Base-by-base conservation (phyloP, 2,113 vertebrate species). In the Laterallus jamaicensis region DNA sequence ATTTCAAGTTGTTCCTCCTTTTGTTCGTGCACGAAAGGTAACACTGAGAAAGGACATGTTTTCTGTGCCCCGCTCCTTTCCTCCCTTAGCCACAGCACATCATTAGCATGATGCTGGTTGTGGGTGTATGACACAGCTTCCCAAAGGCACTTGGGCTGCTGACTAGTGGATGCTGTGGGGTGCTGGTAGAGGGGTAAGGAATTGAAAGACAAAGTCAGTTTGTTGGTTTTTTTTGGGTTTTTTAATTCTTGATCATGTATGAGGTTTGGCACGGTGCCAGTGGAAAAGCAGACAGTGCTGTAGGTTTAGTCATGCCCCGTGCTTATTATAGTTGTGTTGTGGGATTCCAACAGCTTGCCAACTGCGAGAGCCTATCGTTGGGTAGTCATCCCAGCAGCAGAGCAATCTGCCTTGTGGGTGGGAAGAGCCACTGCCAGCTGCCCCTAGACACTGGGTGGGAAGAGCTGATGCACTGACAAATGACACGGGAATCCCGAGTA, bases 91-190 rank as follows among this genome's bases (percentile, higher is more conserved):
- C 22, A 5, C 70, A 29, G 31, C 3, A 12, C 54, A 7, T 37
- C 24, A 3, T 1, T 12, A 22, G 28, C 49, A 49, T 49, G 9
- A 5, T 2, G 6, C 42, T 31, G 69, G 10, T 40, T 0, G 0
- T 10, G 42, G n/a, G 37, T 24, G 6, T 20, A 0, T 11, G 4
- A 37, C 7, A 16, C 3, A 2, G 52, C 82, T 62, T 74, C 52
- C 76, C 49, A 55, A 16, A 52, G n/a, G 50, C 69, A 1, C 18
- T 20, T 25, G 47, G 13, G 3, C 37, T 32, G 71, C 55, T 82
- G 52, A 26, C 37, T 50, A 5, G 54, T 32, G 64, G 60, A 35
- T 58, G 66, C 54, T 44, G 29, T 29, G 37, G 29, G 28, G 81
- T 76, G 12, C 69, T 76, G 54, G 49, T 47, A 19, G 28, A 68